These are phyloP conservation scores for Upupa epops DNA, from an alignment of 2,113 vertebrate genomes.

Conservation along the genomic window DNA sequence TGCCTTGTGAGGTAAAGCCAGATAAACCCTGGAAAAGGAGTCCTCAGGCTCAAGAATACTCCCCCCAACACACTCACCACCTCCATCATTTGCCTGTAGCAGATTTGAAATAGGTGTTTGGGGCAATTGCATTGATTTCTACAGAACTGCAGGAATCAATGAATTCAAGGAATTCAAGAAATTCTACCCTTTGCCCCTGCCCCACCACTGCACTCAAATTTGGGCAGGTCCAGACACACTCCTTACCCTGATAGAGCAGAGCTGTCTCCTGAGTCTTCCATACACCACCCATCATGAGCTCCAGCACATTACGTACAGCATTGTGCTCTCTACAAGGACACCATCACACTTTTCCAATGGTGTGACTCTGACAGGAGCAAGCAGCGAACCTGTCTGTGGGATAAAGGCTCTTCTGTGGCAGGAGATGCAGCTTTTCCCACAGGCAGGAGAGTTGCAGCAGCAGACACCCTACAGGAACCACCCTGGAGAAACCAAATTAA, in stretches of 20 bases:
- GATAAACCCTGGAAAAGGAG: neutral
- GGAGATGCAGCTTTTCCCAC: fast-evolving
- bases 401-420: neutral
- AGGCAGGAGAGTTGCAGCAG: neutral
- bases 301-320: neutral
- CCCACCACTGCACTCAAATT: neutral
- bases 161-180: neutral
- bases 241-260: neutral
- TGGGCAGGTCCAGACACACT: neutral
- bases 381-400: neutral
- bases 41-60: neutral
- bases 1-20: neutral
- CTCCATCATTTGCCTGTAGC: neutral
- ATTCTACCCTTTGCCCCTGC: neutral
- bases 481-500: neutral
- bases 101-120: neutral
- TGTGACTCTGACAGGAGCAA: neutral
- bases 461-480: neutral
- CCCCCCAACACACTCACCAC: fast-evolving
- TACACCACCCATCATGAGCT: fast-evolving
- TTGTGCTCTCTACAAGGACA: neutral
- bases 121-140: neutral
- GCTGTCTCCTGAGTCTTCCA: neutral
- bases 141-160: no score
- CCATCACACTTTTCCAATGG: fast-evolving